These are phyloP conservation scores for Aphelenchoides fujianensis DNA, from an alignment of 1,140 invertebrate genomes.

Conservation along the genomic window DNA sequence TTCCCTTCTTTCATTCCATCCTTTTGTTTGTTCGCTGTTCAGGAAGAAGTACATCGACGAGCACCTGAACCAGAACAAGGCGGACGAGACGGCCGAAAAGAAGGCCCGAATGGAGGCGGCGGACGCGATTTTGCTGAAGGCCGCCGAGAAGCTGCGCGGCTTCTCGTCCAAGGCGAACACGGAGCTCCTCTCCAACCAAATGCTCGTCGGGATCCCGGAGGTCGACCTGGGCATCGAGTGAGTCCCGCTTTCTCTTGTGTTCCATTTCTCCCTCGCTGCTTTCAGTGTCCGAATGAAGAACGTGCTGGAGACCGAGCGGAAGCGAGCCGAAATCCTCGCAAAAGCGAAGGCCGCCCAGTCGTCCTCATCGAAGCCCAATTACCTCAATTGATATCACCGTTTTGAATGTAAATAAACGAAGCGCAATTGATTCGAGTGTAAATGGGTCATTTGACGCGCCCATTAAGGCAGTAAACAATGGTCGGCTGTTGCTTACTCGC, in stretches of 20 bases:
- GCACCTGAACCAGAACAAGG: slow-evolving; percentile 21
- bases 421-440: too few species aligned
- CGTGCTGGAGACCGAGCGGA: slow-evolving; percentile 58
- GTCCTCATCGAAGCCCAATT: too few species aligned
- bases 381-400: neutral
- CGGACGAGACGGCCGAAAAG: slow-evolving; percentile 4
- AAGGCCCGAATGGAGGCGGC: slow-evolving; percentile 12
- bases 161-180: slow-evolving; percentile 74
- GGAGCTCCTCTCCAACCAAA: slow-evolving; percentile 99
- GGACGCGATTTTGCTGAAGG: slow-evolving; percentile 44
- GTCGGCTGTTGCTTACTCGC: too few species aligned
- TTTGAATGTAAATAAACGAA: slow-evolving; percentile 3
- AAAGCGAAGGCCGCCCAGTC: neutral
- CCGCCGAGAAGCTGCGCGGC: slow-evolving; percentile 49
- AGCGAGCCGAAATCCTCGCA: slow-evolving; percentile 50
- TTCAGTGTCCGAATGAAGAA: slow-evolving; percentile 57
- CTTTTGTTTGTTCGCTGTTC: slow-evolving; percentile 19
- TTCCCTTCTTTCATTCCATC: too few species aligned
- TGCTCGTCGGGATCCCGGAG: slow-evolving; percentile 99
- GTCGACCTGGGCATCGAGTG: slow-evolving; percentile 95
- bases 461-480: too few species aligned
- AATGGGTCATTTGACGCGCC: too few species aligned
- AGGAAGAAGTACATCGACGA: slow-evolving; percentile 45
- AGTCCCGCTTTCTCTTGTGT: slow-evolving; percentile 27
- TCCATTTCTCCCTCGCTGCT: slow-evolving; percentile 12